These are phyloP conservation scores for Dyspetes luteomarginatus DNA, from an alignment of 2,888 invertebrate species.

Conservation along the genomic window DNA sequence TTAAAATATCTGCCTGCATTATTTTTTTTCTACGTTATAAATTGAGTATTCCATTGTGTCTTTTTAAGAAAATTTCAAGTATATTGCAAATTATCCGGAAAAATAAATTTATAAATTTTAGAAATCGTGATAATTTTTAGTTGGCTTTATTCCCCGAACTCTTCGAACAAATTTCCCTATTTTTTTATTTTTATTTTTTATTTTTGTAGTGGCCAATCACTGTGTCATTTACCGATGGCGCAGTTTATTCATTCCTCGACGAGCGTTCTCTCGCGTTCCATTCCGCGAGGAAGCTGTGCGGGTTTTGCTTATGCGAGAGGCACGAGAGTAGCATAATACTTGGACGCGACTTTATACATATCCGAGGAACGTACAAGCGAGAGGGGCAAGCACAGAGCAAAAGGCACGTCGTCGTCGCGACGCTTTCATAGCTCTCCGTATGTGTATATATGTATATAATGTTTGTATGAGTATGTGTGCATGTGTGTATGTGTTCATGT, in stretches of 20 bases:
- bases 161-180: no score
- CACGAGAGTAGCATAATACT: slow-evolving; percentile 57
- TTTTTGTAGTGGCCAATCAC: background rate
- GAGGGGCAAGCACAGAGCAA: background rate
- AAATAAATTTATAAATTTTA: no score
- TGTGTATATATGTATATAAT: background rate
- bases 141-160: background rate
- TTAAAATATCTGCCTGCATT: no score
- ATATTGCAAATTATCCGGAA: no score
- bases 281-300: slow-evolving; percentile 50
- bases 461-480: no score
- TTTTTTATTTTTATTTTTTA: background rate
- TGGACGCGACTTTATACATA: slow-evolving; percentile 36
- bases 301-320: slow-evolving; percentile 23
- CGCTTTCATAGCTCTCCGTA: slow-evolving; percentile 11
- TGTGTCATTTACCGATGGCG: background rate
- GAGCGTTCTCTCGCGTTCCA: slow-evolving; percentile 39
- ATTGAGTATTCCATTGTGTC: no score
- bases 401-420: slow-evolving; percentile 46
- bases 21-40: no score
- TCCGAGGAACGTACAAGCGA: slow-evolving; percentile 28
- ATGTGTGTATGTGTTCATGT: no score
- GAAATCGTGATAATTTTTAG: no score
- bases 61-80: no score
- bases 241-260: background rate